Base-by-base conservation (phyloP, 2,888 invertebrate species). In the Drosophila helvetica region DNA sequence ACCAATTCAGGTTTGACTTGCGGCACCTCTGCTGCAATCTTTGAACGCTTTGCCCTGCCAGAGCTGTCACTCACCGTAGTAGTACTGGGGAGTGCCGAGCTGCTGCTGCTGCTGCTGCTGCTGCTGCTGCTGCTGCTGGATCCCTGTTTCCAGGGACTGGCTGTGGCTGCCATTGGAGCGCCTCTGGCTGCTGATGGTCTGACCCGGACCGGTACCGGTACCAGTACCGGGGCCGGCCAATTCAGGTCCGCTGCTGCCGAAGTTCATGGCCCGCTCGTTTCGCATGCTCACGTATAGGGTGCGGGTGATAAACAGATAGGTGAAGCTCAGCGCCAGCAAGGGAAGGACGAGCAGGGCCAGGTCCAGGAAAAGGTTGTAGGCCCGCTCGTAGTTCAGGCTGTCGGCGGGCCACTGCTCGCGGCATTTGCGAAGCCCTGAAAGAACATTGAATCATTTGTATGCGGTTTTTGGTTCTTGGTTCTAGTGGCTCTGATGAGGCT, bases 291-390 rank as follows among this genome's bases (percentile, higher is more conserved):
- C 87, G 73, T 92, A 92, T 10, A 92, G 78, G 0, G 92, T 92
- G 30, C 88, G 87, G 7, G 91, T 92, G 70, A 94, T 94, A 54
- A 94, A 91, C 17, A 93, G 93, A 79, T 95, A 95, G 6, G 95
- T 94, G 42, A 94, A 92, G 45, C 93, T 93, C 91, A 96, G 93
- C 15, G 95, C 93, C 52, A 94, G 80, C 53, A 96, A 90, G 0
- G 96, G 96, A 64, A 95, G 90, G 0, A 96, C 93, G 18, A 96
- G 92, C 18, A 96, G 92, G n/a, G 94, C 92, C 7, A 94, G 91
- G 77, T 94, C 95, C 79, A 96, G 90, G 66, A 94, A 93, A 51
- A 95, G 91, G 75, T 94, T 95, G 91, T 94, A 95, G 0, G 93
- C 93, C 77, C 93, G 93, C 72, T 97, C 96, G 46, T 91, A 91